phyloP scores from a whole-genome alignment of 2,888 invertebrate species.

The Gymnocheta viridis region DNA sequence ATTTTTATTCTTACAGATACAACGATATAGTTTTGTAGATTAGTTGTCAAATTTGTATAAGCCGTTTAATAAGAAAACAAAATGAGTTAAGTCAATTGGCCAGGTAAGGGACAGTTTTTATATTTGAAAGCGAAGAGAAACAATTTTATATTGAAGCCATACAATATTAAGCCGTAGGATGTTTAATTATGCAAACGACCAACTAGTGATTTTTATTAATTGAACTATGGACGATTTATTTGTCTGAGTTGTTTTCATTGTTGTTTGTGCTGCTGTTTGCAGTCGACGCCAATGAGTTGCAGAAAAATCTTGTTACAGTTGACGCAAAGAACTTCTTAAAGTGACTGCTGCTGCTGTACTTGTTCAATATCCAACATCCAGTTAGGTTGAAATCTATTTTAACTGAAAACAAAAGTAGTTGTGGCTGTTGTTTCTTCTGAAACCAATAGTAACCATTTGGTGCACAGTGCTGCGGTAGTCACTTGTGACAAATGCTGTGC shows the following conservation, averaged over 20 bases:
- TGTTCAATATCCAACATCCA: slow-evolving; percentile 18
- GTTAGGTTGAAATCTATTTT: slow-evolving; percentile 27
- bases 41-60: no score
- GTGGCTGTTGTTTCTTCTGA: background rate
- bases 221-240: slow-evolving; percentile 62
- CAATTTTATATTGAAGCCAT: slow-evolving; percentile 49
- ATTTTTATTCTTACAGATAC: no score
- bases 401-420: slow-evolving; percentile 9
- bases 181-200: slow-evolving; percentile 68
- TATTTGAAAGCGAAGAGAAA: slow-evolving; percentile 18
- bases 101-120: background rate
- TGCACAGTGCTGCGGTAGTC: slow-evolving; percentile 15
- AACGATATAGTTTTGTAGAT: no score
- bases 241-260: slow-evolving; percentile 14
- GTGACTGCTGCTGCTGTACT: background rate
- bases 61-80: background rate
- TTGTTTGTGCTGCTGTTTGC: background rate
- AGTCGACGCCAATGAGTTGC: slow-evolving; percentile 19
- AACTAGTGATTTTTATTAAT: slow-evolving; percentile 69
- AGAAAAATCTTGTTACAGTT: slow-evolving; percentile 42
- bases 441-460: slow-evolving; percentile 34
- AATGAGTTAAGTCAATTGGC: background rate
- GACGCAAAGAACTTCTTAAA: slow-evolving; percentile 8
- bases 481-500: slow-evolving; percentile 56
- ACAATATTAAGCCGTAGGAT: slow-evolving; percentile 56